Conservation (phyloP, 1,140 invertebrate genomes). For the Halictus rubicundus region DNA sequence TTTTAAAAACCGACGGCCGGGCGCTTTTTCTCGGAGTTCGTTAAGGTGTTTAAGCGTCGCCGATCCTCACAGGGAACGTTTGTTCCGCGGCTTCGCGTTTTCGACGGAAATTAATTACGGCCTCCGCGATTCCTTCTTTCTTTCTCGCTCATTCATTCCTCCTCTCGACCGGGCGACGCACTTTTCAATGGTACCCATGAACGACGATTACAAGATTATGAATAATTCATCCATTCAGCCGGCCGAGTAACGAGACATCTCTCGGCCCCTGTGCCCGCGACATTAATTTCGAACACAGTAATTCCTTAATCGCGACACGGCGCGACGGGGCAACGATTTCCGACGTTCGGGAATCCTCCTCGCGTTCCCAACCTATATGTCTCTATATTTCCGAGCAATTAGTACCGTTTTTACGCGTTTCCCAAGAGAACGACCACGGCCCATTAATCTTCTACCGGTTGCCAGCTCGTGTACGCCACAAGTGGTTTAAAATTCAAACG, state of each 20-base stretch:
- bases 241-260: slow-evolving; percentile 20
- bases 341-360: slow-evolving; percentile 4
- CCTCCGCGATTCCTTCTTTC: not conserved
- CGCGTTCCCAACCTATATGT: not conserved
- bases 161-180: too few species aligned
- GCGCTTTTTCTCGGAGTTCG: not conserved
- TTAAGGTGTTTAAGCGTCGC: not conserved
- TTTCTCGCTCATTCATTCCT: not conserved
- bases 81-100: not conserved
- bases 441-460: slow-evolving; percentile 50
- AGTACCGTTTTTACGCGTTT: not conserved
- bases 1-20: not conserved
- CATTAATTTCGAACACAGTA: not conserved
- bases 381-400: slow-evolving; percentile 34
- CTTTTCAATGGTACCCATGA: not conserved
- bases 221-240: slow-evolving; percentile 30
- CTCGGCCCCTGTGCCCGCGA: not conserved
- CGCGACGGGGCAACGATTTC: slow-evolving; percentile 1
- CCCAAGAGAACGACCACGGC: not conserved
- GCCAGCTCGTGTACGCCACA: slow-evolving; percentile 25
- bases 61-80: not conserved
- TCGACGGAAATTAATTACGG: slow-evolving; percentile 5
- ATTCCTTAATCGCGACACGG: not conserved
- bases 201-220: not conserved
- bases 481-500: slow-evolving; percentile 60